phyloP scores from a whole-genome alignment of 2,113 vertebrate genomes.

The Ochotona princeps region DNA sequence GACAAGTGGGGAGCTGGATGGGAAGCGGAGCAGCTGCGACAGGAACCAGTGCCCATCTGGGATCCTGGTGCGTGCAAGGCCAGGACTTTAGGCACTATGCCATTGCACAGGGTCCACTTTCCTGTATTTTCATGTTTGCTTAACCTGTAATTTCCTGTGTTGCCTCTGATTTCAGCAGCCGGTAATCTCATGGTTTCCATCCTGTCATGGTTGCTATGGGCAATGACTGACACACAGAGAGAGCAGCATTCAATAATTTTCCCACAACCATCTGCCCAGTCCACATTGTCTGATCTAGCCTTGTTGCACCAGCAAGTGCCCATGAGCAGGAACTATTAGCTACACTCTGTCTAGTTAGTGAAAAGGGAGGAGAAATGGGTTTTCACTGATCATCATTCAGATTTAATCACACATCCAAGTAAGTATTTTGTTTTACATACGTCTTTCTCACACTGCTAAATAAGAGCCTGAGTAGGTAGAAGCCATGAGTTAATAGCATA shows the following conservation, averaged over 20 bases:
- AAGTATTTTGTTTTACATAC: background rate
- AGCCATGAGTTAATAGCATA: background rate
- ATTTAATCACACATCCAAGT: background rate
- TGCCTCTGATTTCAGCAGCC: background rate
- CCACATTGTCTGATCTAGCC: background rate
- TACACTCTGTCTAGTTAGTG: background rate
- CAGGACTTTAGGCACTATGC: no score
- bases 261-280: background rate
- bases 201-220: background rate
- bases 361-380: background rate
- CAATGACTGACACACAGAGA: background rate
- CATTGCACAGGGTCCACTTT: background rate
- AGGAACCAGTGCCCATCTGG: no score
- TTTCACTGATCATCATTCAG: background rate
- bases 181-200: background rate
- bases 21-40: no score
- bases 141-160: background rate
- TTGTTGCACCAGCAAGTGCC: background rate
- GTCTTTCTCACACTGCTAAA: background rate
- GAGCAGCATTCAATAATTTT: background rate
- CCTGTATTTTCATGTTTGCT: background rate
- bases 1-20: no score
- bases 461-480: background rate
- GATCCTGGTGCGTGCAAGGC: no score
- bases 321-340: background rate